These are phyloP conservation scores for Papilio aristodemus DNA, from an alignment of 1,140 invertebrate genomes.

Conservation along the genomic window DNA sequence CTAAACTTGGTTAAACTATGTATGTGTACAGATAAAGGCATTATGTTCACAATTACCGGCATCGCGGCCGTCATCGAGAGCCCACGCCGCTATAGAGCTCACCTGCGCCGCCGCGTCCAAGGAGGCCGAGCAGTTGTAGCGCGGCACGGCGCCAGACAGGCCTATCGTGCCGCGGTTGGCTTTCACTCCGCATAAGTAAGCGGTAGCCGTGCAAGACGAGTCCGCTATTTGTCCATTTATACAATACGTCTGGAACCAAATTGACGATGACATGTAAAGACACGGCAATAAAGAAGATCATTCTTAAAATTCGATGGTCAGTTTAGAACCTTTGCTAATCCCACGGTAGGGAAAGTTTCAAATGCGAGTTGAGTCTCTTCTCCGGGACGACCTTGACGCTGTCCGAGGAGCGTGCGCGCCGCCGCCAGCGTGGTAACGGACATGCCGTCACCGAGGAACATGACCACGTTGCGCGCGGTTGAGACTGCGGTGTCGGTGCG, in stretches of 20 bases:
- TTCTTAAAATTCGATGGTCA: not conserved
- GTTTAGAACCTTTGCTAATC: conserved; percentile 84
- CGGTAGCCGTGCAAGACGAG: conserved; percentile 89
- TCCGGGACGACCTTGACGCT: conserved; percentile 77
- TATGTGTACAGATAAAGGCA: not conserved
- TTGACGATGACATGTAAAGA: not conserved
- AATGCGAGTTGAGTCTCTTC: conserved; percentile 86
- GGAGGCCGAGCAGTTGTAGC: conserved; percentile 81
- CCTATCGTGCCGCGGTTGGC: conserved; percentile 89
- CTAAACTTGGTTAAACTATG: not conserved
- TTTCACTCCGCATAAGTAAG: conserved; percentile 91
- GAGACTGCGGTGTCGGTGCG: conserved; percentile 32
- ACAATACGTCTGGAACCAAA: conserved; percentile 86
- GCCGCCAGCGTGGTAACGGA: conserved; percentile 86
- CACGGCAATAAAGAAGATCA: not conserved
- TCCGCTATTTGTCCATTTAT: conserved; percentile 88
- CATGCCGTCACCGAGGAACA: conserved; percentile 90
- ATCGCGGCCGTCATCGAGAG: conserved; percentile 84
- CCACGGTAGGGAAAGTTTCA: conserved; percentile 87
- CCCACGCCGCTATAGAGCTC: conserved; percentile 86
- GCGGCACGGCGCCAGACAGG: conserved; percentile 83
- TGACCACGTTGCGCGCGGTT: conserved; percentile 85
- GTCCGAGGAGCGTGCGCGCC: conserved; percentile 84
- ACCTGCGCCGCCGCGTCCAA: conserved; percentile 79
- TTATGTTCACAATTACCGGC: conserved; percentile 62